phyloP scores from a whole-genome alignment of 2,888 invertebrate species.

The Drosophila quinaria region DNA sequence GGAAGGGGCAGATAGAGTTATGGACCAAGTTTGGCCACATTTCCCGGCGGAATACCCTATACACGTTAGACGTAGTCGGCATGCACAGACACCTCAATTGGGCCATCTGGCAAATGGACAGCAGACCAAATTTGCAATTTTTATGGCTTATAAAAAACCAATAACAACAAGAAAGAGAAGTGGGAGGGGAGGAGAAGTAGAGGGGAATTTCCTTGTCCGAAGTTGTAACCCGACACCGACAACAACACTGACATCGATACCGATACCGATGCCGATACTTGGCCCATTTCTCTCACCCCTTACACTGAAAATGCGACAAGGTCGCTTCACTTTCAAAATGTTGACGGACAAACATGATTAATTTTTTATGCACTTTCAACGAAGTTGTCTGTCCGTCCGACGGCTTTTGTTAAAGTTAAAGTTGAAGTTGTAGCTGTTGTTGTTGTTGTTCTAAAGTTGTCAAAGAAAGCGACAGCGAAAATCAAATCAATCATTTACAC shows the following conservation, averaged over 20 bases:
- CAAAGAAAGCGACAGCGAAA: slow-evolving; percentile 28
- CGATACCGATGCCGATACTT: slow-evolving; percentile 13
- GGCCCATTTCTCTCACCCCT: slow-evolving; percentile 11
- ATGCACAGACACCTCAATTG: slow-evolving; percentile 56
- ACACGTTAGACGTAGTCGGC: not conserved
- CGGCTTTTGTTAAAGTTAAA: slow-evolving; percentile 21
- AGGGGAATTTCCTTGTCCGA: not conserved
- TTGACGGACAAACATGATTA: slow-evolving; percentile 67
- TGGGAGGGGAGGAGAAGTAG: not conserved
- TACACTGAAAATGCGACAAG: slow-evolving; percentile 9
- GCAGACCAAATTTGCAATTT: slow-evolving; percentile 70
- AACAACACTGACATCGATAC: slow-evolving; percentile 30
- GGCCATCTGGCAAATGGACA: slow-evolving; percentile 75
- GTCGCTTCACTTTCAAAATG: slow-evolving; percentile 28
- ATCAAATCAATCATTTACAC: slow-evolving; percentile 65
- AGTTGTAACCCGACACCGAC: slow-evolving; percentile 34
- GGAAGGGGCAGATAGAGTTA: slow-evolving; percentile 44
- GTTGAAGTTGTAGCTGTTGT: slow-evolving; percentile 1
- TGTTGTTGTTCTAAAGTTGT: slow-evolving; percentile 19
- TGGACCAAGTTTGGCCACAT: slow-evolving; percentile 40
- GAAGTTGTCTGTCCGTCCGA: slow-evolving; percentile 29
- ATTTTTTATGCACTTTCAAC: slow-evolving; percentile 57
- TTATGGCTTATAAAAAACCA: slow-evolving; percentile 80
- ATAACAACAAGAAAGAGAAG: slow-evolving; percentile 59
- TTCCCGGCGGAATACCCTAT: slow-evolving; percentile 57